Evolutionary conservation across 2,797 vertebrate species (phyloP).

Genomic region (Molossus molossus): DNA sequence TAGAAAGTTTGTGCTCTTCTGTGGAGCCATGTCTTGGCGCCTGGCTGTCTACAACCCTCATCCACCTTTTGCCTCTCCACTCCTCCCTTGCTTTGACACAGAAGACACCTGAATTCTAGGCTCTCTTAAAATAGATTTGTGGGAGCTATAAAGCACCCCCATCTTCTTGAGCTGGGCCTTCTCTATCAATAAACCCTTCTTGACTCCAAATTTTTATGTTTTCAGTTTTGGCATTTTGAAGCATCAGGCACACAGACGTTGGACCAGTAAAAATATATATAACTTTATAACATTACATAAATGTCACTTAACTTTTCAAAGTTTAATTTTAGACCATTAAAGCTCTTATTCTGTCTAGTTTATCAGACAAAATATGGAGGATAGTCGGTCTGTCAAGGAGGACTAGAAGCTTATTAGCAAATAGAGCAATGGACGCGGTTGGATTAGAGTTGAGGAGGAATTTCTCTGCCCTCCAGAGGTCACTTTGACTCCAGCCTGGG

Average conservation of each 20-base stretch:
- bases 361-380: conserved; percentile 35
- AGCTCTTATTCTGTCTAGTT: conserved; percentile 44
- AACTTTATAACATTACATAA: conserved; percentile 45
- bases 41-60: background rate
- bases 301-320: conserved; percentile 26
- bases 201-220: background rate
- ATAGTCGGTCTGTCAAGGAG: conserved; percentile 5
- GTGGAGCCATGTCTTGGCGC: background rate
- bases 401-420: conserved; percentile 34
- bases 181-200: background rate
- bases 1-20: background rate
- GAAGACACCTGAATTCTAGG: background rate
- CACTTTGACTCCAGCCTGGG: conserved; percentile 7
- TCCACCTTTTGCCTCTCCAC: background rate
- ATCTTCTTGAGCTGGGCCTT: background rate
- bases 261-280: background rate
- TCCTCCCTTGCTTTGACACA: background rate
- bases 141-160: background rate
- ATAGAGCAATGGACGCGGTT: background rate
- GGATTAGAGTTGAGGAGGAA: background rate
- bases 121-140: background rate
- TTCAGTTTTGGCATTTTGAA: background rate
- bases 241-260: background rate
- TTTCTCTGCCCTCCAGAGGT: conserved; percentile 64
- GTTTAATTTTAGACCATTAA: conserved; percentile 1